Evolutionary conservation across 2,888 invertebrate species (phyloP).

Genomic region (Autographa gamma): DNA sequence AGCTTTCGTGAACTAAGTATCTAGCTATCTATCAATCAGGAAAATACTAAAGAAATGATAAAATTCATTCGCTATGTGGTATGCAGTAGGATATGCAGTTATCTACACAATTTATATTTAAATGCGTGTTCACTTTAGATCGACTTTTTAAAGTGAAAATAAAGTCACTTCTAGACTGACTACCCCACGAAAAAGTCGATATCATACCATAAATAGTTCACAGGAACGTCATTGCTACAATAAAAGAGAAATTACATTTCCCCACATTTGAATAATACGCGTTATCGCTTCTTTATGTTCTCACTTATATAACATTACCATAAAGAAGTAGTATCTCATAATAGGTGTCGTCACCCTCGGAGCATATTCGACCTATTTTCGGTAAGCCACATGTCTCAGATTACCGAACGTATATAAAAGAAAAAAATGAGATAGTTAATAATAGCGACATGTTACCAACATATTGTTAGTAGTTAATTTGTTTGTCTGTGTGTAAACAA

Average conservation of each 20-base stretch:
- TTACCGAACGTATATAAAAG: conserved; percentile 75
- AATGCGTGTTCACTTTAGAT: no score
- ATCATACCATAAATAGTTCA: background rate
- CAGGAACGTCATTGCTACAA: conserved; percentile 3
- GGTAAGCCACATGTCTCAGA: conserved; percentile 78
- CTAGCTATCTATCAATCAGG: background rate
- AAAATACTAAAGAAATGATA: background rate
- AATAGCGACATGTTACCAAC: conserved; percentile 56
- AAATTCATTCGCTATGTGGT: no score
- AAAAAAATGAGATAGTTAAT: conserved; percentile 65
- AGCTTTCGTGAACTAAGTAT: background rate
- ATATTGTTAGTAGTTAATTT: conserved; percentile 65
- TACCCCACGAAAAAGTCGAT: no score
- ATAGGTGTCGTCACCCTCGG: conserved; percentile 64
- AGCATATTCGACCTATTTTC: conserved; percentile 75
- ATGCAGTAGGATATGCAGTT: no score
- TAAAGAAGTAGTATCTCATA: conserved; percentile 46
- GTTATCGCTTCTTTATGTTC: conserved; percentile 20
- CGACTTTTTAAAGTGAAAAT: no score
- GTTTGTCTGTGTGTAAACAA: conserved; percentile 58
- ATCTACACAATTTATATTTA: no score
- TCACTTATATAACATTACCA: conserved; percentile 42
- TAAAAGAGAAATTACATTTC: conserved; percentile 21
- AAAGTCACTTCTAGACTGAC: no score
- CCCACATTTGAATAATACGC: conserved; percentile 41